phyloP scores from a whole-genome alignment of 2,113 vertebrate species.

The Montifringilla adamsi region DNA sequence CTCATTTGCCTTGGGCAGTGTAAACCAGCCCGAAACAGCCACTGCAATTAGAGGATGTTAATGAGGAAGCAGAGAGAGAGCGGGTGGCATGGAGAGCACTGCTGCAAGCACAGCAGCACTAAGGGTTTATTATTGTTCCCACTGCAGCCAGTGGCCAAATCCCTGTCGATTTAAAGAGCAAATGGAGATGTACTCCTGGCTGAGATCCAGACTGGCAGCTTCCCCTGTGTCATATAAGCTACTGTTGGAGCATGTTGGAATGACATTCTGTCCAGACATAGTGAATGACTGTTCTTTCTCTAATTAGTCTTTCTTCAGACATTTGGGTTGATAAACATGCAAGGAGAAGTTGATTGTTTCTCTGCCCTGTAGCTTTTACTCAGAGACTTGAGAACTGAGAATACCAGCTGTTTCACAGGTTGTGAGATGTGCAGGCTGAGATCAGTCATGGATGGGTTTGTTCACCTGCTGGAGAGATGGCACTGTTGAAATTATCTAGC shows the following conservation, averaged over 20 bases:
- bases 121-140: not conserved
- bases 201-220: not conserved
- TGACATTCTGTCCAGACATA: not conserved
- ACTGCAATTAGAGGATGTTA: constrained; percentile 15
- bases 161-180: not conserved
- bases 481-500: not conserved
- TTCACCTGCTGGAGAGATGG: not conserved
- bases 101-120: not conserved
- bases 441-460: not conserved
- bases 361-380: not conserved
- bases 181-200: not conserved
- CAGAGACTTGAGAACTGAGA: not conserved
- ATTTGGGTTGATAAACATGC: not conserved
- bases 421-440: not conserved
- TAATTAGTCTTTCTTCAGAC: not conserved
- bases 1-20: constrained; percentile 16
- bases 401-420: not conserved
- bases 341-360: not conserved
- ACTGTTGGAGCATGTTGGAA: not conserved
- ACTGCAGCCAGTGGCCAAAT: not conserved
- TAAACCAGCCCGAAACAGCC: not conserved
- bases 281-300: not conserved
- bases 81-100: not conserved
- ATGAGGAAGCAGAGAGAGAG: not conserved
- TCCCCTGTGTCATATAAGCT: not conserved